phyloP scores from a whole-genome alignment of 37 sponge, comb jelly and placozoan genomes.

The Cliona cf. orientalis region DNA sequence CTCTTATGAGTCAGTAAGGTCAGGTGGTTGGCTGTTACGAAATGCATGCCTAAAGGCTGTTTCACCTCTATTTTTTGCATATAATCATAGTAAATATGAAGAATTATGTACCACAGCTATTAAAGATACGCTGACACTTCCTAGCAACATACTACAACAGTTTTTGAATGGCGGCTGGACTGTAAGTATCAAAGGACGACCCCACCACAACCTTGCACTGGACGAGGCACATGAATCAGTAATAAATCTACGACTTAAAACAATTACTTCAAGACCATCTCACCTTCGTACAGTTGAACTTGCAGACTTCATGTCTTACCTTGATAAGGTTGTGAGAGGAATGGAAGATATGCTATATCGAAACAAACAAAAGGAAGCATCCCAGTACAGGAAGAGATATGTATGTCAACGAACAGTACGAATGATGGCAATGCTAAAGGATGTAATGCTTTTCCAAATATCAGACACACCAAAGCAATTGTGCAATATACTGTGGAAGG shows the following conservation, averaged over 20 bases:
- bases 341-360: neutral
- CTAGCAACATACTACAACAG: neutral
- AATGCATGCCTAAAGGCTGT: neutral
- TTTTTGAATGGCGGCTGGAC: constrained; percentile 7
- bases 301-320: constrained; percentile 15
- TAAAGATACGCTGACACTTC: constrained; percentile 1
- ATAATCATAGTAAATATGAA: neutral
- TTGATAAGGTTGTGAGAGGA: neutral
- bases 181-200: constrained; percentile 6
- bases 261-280: constrained; percentile 13
- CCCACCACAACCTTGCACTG: neutral
- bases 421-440: neutral
- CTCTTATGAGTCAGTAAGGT: neutral
- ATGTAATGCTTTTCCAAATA: neutral
- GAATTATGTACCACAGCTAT: neutral
- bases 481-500: neutral
- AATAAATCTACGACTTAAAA: constrained; percentile 1
- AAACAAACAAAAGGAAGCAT: neutral
- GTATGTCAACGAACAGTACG: neutral
- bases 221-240: constrained; percentile 20
- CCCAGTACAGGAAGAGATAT: neutral
- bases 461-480: neutral
- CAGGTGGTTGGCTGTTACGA: neutral
- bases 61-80: neutral
- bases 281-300: constrained; percentile 7